Percentiles rank a stretch among this genome's conserved stretches.
These are phyloP conservation scores for Nomada ruficornis DNA, from an alignment of 2,888 invertebrate genomes.

Conservation along the genomic window DNA sequence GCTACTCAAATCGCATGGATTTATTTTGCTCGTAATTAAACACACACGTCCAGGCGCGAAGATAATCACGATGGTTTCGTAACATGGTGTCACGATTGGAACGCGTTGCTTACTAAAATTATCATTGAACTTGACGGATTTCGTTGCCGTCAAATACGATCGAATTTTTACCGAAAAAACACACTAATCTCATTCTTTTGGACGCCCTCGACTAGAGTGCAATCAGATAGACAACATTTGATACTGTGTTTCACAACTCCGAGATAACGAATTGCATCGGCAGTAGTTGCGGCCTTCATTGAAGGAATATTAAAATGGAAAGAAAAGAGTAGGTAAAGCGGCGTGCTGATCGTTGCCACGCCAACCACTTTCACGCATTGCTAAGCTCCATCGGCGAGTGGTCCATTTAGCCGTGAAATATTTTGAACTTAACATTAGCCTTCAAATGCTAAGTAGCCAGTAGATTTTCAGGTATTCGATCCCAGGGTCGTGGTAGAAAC, in stretches of 20 bases:
- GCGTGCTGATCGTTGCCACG: slow-evolving; percentile 59
- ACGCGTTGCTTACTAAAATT: no score
- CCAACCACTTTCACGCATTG: slow-evolving; percentile 73
- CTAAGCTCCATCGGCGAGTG: slow-evolving; percentile 45
- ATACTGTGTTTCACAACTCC: slow-evolving; percentile 43
- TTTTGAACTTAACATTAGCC: slow-evolving; percentile 34
- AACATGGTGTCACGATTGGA: not conserved
- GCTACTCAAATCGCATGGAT: not conserved
- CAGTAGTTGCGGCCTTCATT: slow-evolving; percentile 69
- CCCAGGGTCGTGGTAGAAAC: not conserved
- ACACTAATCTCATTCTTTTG: not conserved
- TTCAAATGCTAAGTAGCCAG: not conserved
- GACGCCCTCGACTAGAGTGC: not conserved
- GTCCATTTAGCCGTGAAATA: slow-evolving; percentile 67
- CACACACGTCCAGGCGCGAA: not conserved
- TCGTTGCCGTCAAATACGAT: not conserved
- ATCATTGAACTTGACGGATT: no score
- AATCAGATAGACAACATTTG: not conserved
- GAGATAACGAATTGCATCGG: slow-evolving; percentile 51
- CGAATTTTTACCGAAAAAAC: not conserved
- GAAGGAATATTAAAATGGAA: slow-evolving; percentile 66
- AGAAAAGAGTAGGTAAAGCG: slow-evolving; percentile 62
- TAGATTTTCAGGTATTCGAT: slow-evolving; percentile 17
- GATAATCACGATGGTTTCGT: not conserved
- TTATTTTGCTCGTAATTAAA: not conserved